Evolutionary conservation across 1,140 invertebrate genomes (phyloP), one percentile per base, ranked within the genome.

Genomic region (Microplitis mediator): DNA sequence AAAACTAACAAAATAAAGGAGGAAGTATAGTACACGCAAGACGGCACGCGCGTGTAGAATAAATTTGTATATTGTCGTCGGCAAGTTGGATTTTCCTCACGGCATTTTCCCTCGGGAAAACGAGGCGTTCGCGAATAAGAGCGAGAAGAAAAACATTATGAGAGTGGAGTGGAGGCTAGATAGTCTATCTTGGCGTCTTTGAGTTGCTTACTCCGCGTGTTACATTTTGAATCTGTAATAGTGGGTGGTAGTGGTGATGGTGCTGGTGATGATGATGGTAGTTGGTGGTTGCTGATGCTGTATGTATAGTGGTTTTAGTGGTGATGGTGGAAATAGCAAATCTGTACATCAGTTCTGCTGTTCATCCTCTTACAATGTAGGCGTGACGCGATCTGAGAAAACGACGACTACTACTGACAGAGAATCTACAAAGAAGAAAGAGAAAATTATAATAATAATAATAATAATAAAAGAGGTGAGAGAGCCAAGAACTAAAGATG

Each of bases 1-100:
- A 23, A 23, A 23, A 23, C 23, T 23, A 23, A 23, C 23, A 23
- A 23, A 23, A 23, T 23, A 23, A 23, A 23, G 23, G 23, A 69
- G 51, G 67, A 51, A 65, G 71, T 45, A 45, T 45, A 45, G 67
- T 70, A 67, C 56, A 62, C 62, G 64, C 52, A 71, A 67, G 69
- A 62, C 61, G 74, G 63, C 71, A 73, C 74, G 72, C 74, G 74
- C 74, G 74, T 75, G 71, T 73, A 71, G 74, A 75, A 75, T 75
- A 75, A 75, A 75, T 75, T 75, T 75, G 74, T 75, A 69, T 75
- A 75, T 75, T 75, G 74, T 75, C 71, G 74, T 73, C 71, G 69
- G 70, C 74, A 75, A 70, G 74, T 75, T 73, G 74, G 68, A 73
- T 75, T 73, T 75, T 75, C 69, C 68, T 71, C 71, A 51, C 58